Conservation (phyloP, 1,140 invertebrate genomes). For the Asobara japonica region DNA sequence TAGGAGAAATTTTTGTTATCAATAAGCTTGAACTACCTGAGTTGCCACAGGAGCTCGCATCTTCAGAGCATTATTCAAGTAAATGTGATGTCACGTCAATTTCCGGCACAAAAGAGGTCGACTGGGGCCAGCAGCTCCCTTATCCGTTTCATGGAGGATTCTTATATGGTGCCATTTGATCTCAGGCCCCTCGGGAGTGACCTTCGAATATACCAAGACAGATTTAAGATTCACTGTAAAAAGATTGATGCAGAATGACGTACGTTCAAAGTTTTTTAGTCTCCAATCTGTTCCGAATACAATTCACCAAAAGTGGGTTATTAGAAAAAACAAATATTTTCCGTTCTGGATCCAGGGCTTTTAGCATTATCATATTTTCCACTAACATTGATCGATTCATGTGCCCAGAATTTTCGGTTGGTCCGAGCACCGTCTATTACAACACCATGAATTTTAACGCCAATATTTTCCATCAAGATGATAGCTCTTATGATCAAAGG, state of each 20-base stretch:
- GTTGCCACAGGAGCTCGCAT: neutral
- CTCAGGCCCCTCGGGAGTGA: neutral
- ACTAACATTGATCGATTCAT: slow-evolving; percentile 10
- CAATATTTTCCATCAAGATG: slow-evolving; percentile 30
- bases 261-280: neutral
- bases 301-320: slow-evolving; percentile 20
- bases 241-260: neutral
- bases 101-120: neutral
- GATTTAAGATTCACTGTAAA: too few relatives aligned
- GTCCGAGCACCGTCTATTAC: neutral
- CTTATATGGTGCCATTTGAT: neutral
- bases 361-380: slow-evolving; percentile 13
- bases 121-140: neutral
- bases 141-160: neutral
- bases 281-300: neutral
- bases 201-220: too few relatives aligned
- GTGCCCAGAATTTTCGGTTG: slow-evolving; percentile 25
- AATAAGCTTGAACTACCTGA: neutral
- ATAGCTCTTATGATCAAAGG: slow-evolving; percentile 33
- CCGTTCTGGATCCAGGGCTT: slow-evolving; percentile 1
- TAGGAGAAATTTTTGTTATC: neutral
- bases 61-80: neutral
- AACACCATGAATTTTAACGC: slow-evolving; percentile 10
- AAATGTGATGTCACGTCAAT: neutral
- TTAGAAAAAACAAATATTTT: slow-evolving; percentile 30